These are phyloP conservation scores for Odontomachus brunneus DNA, from an alignment of 1,140 invertebrate genomes.

Conservation along the genomic window DNA sequence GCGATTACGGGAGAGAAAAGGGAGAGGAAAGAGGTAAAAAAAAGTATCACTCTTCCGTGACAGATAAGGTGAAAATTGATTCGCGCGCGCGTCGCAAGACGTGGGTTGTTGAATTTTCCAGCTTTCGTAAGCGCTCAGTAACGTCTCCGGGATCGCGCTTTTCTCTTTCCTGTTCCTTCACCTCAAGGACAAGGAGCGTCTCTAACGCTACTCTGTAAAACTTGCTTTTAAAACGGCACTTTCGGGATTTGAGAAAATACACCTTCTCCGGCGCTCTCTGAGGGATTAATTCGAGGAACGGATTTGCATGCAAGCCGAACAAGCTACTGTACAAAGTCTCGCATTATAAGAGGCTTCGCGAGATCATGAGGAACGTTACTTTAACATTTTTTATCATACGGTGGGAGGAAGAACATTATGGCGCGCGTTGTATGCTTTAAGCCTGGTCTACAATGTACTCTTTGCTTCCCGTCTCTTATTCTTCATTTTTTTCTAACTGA, in stretches of 20 bases:
- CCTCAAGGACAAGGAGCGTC: background rate
- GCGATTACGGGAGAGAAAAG: no score
- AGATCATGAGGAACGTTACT: slow-evolving; percentile 9
- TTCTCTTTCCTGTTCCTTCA: background rate
- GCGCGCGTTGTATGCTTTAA: background rate
- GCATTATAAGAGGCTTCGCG: slow-evolving; percentile 2
- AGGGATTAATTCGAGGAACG: slow-evolving; percentile 22
- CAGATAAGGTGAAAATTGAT: background rate
- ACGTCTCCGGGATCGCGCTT: slow-evolving; percentile 8
- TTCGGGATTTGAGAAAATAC: slow-evolving; percentile 34
- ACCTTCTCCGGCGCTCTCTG: slow-evolving; percentile 1
- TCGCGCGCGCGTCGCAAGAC: background rate
- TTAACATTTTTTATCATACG: background rate
- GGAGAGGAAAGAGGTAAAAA: no score
- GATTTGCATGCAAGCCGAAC: slow-evolving; percentile 33
- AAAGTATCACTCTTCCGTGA: no score
- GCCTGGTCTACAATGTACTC: no score
- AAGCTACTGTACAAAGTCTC: background rate
- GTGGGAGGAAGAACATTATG: background rate
- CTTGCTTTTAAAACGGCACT: slow-evolving; percentile 18
- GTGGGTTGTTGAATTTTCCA: background rate
- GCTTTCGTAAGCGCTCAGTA: background rate
- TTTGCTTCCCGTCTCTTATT: no score
- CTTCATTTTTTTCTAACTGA: no score
- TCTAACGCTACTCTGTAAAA: slow-evolving; percentile 15